A percentile compares a stretch with the other conserved stretches of the same genome.
These are phyloP conservation scores for Flexamia atlantica DNA, from an alignment of 2,888 invertebrate species.

Conservation along the genomic window DNA sequence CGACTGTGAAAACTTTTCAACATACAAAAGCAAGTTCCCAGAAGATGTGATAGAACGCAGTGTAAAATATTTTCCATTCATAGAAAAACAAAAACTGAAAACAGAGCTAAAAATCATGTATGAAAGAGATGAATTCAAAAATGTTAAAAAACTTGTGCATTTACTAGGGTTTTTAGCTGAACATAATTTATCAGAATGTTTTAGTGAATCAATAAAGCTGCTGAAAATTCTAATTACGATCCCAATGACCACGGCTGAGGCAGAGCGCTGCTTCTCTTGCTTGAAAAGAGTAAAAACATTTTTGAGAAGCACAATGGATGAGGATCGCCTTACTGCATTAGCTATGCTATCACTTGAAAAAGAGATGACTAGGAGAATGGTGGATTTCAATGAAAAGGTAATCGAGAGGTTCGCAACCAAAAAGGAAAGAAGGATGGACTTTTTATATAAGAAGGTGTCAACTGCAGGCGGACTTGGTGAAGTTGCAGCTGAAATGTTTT, in stretches of 20 bases:
- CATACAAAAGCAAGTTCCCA: not conserved
- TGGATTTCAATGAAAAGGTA: slow-evolving; percentile 67
- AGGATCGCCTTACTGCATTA: slow-evolving; percentile 70
- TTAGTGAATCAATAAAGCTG: slow-evolving; percentile 69
- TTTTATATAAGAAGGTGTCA: too few species aligned
- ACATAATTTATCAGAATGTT: slow-evolving; percentile 66
- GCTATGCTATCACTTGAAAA: slow-evolving; percentile 69
- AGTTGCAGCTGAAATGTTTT: too few species aligned
- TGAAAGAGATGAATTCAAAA: slow-evolving; percentile 24
- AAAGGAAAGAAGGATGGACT: slow-evolving; percentile 65
- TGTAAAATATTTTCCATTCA: not conserved
- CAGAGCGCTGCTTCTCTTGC: slow-evolving; percentile 69
- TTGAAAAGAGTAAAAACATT: slow-evolving; percentile 70
- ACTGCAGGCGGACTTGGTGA: too few species aligned
- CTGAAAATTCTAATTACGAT: slow-evolving; percentile 66
- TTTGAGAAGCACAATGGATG: slow-evolving; percentile 68
- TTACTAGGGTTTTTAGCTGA: not conserved
- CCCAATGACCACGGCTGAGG: slow-evolving; percentile 67
- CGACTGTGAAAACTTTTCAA: not conserved
- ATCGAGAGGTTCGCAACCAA: slow-evolving; percentile 63
- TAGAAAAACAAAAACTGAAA: slow-evolving; percentile 2
- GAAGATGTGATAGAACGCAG: not conserved
- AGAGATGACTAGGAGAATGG: slow-evolving; percentile 64
- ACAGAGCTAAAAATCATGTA: slow-evolving; percentile 27
- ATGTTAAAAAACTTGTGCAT: not conserved